Evolutionary conservation across 2,797 vertebrate genomes (phyloP), one percentile per base, ranked within the genome.

Genomic region (Enoplosus armatus): DNA sequence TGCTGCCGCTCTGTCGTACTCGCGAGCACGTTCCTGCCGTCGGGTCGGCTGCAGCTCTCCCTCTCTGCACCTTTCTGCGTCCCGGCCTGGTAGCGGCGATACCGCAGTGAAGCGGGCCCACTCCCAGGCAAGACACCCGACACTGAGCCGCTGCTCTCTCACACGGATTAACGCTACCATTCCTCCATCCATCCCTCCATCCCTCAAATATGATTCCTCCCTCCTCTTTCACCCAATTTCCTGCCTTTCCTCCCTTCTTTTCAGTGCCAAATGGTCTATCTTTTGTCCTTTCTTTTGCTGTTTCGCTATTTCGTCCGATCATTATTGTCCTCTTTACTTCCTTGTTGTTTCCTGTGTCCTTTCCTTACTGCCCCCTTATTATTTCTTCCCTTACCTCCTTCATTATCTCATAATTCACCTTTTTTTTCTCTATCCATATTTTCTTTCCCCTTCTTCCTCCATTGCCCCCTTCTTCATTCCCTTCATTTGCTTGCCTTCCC

Each of bases 101-200:
- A 77, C 76, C 0, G 31, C 83, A 58, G 82, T 83, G 87, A 93
- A 90, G 92, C 91, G 90, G 90, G 83, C 84, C 89, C 79, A 90
- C 93, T 94, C 90, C 92, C 85, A 77, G 84, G 77, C 73, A 66
- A n/a, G 92, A 94, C 80, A 93, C 90, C 90, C 85, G 92, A 94
- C 90, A 92, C 91, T 93, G 89, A 92, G 91, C 87, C 50, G 51
- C 81, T 82, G 85, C 90, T 87, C 88, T 91, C 87, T 86, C 87
- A 89, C 85, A 86, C 29, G 81, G 93, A 93, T 93, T 93, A 94
- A 88, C 80, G 65, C 83, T 86, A 84, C 73, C 90, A 93, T 93
- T 91, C 89, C 83, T 90, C 85, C 87, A 85, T 79, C 82, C 71
- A 70, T 80, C 72, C 65, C 51, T 80, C 63, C 64, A 76, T 85